Base-by-base conservation (phyloP, 2,888 invertebrate species). In the Synanthedon vespiformis region DNA sequence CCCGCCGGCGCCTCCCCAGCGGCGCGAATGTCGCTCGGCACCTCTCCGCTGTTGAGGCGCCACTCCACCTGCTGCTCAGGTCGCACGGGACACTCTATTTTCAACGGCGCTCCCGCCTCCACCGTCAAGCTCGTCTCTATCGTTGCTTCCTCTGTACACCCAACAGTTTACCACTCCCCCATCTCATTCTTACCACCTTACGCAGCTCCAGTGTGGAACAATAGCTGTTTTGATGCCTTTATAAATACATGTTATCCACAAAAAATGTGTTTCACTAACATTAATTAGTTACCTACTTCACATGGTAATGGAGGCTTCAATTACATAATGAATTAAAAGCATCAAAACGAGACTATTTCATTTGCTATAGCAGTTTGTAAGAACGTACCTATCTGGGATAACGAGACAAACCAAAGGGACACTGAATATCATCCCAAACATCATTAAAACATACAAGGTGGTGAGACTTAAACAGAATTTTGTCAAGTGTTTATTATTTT, bases 71-170 rank as follows among this genome's bases (percentile, higher is more conserved):
- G 62, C 64, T 62, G 61, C 56, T 59, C 58, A 40, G 57, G 58
- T 53, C 80, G 75, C 75, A 81, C 71, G 61, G 70, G 63, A 62
- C 82, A 81, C 77, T 76, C 78, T 70, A 81, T 74, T 47, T 65
- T 62, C 51, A 81, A 76, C 68, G 80, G 80, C 63, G 70, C 74
- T 62, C 82, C 82, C 65, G 61, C 71, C 57, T 57, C 61, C 71
- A 76, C 80, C 66, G 62, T 56, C 70, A 77, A 64, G 58, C 56
- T 56, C 57, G 56, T 53, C 64, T 67, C 72, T 61, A 55, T 61
- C 55, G 51, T 67, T 53, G 22, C 52, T 10, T 11, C 56, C 27
- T 55, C 56, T 56, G 51, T 53, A 52, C 54, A 51, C 55, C 13
- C 16, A 48, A 54, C 47, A 40, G 48, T 10, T 40, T 41, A 44